These are phyloP conservation scores for Mesorhabditis sp. DNA, from an alignment of 2,888 invertebrate species.

Conservation along the genomic window DNA sequence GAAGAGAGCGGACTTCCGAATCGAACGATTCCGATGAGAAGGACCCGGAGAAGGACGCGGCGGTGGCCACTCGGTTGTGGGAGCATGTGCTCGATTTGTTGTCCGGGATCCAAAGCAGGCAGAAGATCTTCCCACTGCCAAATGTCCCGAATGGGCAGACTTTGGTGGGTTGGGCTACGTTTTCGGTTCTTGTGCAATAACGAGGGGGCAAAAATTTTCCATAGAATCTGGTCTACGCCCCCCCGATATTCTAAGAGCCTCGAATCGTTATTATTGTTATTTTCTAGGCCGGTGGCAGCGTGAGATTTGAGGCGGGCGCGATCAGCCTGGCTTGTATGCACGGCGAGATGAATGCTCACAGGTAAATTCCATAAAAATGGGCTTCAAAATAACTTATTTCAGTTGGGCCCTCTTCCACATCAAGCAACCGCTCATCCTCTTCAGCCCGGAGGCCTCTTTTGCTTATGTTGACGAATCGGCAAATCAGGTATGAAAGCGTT, in stretches of 20 bases:
- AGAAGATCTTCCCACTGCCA: slow-evolving; percentile 26
- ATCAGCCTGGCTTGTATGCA: slow-evolving; percentile 51
- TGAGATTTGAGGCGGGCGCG: slow-evolving; percentile 39
- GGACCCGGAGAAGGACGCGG: not conserved
- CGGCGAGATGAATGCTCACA: slow-evolving; percentile 52
- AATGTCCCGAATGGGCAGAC: not conserved
- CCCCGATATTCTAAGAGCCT: not conserved
- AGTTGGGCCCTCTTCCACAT: slow-evolving; percentile 55
- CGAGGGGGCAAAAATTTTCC: too few species aligned
- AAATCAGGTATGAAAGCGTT: not conserved
- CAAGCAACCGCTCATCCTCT: slow-evolving; percentile 33
- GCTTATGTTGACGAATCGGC: slow-evolving; percentile 14
- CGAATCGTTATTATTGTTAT: not conserved
- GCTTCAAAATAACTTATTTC: not conserved
- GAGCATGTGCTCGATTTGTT: slow-evolving; percentile 22
- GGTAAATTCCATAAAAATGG: slow-evolving; percentile 11
- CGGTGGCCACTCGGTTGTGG: not conserved
- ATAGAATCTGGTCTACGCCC: too few species aligned
- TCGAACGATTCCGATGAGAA: not conserved
- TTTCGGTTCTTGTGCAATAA: too few species aligned
- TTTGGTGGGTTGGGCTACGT: not conserved
- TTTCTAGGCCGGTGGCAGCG: slow-evolving; percentile 38
- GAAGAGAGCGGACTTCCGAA: not conserved
- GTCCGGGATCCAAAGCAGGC: slow-evolving; percentile 28
- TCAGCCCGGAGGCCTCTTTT: slow-evolving; percentile 31